A percentile compares a stretch with the other conserved stretches of the same genome.
Evolutionary conservation across 92 coral and sea anemone species (phyloP).

Genomic region (Epizoanthus scotinus): DNA sequence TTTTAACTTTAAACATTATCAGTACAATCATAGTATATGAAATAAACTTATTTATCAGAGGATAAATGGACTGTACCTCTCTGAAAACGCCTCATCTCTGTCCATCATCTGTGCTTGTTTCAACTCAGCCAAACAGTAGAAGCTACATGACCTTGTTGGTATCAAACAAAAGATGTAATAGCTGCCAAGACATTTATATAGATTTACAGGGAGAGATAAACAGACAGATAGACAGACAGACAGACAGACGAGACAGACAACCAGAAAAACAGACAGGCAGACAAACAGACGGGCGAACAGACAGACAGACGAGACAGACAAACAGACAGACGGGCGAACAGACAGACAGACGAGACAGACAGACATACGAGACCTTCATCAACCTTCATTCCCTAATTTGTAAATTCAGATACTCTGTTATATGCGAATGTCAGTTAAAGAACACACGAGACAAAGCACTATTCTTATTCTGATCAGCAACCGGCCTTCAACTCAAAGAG

Average conservation of each 20-base stretch:
- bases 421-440: not conserved
- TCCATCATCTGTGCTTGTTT: not conserved
- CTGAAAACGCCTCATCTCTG: not conserved
- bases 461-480: not conserved
- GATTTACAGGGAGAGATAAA: not conserved
- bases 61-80: not conserved
- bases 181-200: not conserved
- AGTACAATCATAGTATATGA: no score
- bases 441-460: not conserved
- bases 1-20: no score
- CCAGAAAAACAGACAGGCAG: no score
- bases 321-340: no score
- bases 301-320: no score
- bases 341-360: no score
- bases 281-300: no score
- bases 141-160: not conserved
- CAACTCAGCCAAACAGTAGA: slow-evolving; percentile 4
- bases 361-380: no score
- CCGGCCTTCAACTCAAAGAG: not conserved
- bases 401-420: no score
- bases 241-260: no score
- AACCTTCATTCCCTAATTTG: no score
- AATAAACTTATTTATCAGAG: no score
- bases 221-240: not conserved
- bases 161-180: not conserved